A percentile compares a stretch with the other conserved stretches of the same genome.
Evolutionary conservation across 2,797 vertebrate species (phyloP).

Genomic region (Neoniphon sammara): DNA sequence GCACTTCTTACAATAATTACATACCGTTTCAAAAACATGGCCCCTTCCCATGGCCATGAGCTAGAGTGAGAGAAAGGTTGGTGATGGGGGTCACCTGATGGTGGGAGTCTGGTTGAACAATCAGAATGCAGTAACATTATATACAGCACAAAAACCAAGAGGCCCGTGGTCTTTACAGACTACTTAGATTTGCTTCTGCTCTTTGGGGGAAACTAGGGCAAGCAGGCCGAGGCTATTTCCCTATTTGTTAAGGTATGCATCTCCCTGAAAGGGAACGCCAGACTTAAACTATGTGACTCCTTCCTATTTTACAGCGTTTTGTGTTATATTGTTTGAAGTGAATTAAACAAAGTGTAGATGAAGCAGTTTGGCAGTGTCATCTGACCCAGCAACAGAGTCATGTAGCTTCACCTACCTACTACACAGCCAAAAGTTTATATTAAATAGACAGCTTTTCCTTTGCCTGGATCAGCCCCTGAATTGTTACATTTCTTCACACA

Average conservation of each 20-base stretch:
- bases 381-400: constrained; percentile 51
- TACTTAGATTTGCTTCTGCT: constrained; percentile 36
- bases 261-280: constrained; percentile 13
- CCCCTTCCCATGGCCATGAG: constrained; percentile 27
- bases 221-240: constrained; percentile 41
- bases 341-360: constrained; percentile 53
- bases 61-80: constrained; percentile 33
- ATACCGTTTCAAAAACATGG: constrained; percentile 62
- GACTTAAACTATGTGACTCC: constrained; percentile 28
- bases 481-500: constrained; percentile 29
- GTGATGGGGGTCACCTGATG: constrained; percentile 23
- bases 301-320: constrained; percentile 41
- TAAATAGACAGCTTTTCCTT: constrained; percentile 33
- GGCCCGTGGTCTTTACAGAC: constrained; percentile 26
- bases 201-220: constrained; percentile 30
- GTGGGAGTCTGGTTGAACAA: constrained; percentile 48
- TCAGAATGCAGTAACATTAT: constrained; percentile 52
- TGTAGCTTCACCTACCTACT: constrained; percentile 33
- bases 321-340: constrained; percentile 48
- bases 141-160: constrained; percentile 54
- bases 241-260: constrained; percentile 20
- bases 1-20: constrained; percentile 67
- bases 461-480: constrained; percentile 43
- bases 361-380: constrained; percentile 77
- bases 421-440: constrained; percentile 24